Percentiles rank a stretch among this genome's conserved stretches.
Evolutionary conservation across 1,140 invertebrate genomes (phyloP).

Genomic region (Zaprionus inermis): DNA sequence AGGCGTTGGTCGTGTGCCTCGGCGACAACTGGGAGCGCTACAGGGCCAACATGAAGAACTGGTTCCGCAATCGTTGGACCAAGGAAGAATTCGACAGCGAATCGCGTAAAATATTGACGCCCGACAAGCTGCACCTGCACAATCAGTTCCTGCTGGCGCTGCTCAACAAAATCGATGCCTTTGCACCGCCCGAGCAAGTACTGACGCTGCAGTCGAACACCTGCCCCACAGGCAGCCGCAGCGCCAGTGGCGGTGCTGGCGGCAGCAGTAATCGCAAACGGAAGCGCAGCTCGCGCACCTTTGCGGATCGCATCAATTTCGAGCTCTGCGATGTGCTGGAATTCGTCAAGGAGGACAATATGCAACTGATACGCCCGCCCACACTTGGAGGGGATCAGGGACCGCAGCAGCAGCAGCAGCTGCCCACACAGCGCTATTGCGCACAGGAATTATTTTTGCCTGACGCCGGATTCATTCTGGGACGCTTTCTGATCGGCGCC

Average conservation of each 20-base stretch:
- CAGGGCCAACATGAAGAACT: conserved; percentile 89
- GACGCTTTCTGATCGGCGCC: conserved; percentile 91
- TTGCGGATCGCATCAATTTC: conserved; percentile 88
- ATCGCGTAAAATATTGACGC: conserved; percentile 88
- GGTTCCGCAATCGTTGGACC: conserved; percentile 90
- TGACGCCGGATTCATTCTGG: conserved; percentile 90
- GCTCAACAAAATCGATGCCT: conserved; percentile 90
- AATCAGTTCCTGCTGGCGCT: conserved; percentile 93
- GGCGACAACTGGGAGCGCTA: conserved; percentile 89
- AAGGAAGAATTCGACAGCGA: conserved; percentile 93
- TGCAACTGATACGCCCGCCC: conserved; percentile 68
- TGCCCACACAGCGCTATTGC: conserved; percentile 85
- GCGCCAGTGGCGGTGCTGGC: conserved; percentile 63
- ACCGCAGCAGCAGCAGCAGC: conserved; percentile 58
- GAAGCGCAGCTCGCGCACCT: conserved; percentile 86
- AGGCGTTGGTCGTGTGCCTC: conserved; percentile 86
- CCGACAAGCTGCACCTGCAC: conserved; percentile 90
- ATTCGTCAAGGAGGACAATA: conserved; percentile 84
- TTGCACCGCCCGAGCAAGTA: conserved; percentile 84
- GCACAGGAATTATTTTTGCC: conserved; percentile 89
- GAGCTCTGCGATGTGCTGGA: conserved; percentile 86
- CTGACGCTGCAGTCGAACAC: conserved; percentile 38
- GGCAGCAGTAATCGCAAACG: conserved; percentile 85
- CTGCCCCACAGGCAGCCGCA: conserved; percentile 69
- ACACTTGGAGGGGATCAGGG: conserved; percentile 52